A percentile compares a stretch with the other conserved stretches of the same genome.
phyloP scores from a whole-genome alignment of 1,140 invertebrate genomes.

The Drosophila parabipectinata region DNA sequence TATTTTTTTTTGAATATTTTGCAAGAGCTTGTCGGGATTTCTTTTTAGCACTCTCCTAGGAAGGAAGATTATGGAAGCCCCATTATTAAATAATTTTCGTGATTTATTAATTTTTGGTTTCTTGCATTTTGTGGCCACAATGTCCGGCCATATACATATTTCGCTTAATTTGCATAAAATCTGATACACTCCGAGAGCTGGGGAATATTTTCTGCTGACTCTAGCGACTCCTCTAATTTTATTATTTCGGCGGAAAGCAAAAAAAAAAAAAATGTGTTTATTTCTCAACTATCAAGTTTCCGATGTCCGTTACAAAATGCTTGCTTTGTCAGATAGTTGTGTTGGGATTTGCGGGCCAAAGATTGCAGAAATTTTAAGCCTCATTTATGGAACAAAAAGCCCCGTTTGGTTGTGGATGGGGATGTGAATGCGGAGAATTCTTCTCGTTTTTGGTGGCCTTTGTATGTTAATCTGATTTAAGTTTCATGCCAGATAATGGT shows the following conservation, averaged over 20 bases:
- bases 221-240: not conserved
- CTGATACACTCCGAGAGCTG: not conserved
- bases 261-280: not conserved
- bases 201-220: not conserved
- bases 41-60: not conserved
- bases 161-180: slow-evolving; percentile 5
- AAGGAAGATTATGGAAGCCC: not conserved
- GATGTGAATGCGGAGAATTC: slow-evolving; percentile 18
- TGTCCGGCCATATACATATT: not conserved
- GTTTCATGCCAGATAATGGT: slow-evolving; percentile 55
- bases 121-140: not conserved
- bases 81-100: not conserved
- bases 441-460: slow-evolving; percentile 18
- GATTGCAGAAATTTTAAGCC: slow-evolving; percentile 28
- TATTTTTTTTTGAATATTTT: not conserved
- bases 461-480: slow-evolving; percentile 69
- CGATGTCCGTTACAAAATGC: slow-evolving; percentile 15
- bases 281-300: slow-evolving; percentile 2
- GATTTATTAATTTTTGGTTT: not conserved
- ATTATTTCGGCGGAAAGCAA: not conserved
- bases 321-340: slow-evolving; percentile 6
- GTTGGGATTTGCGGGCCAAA: slow-evolving; percentile 8
- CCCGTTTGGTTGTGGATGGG: slow-evolving; percentile 15
- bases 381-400: slow-evolving; percentile 37
- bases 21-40: not conserved